These are phyloP conservation scores for Pseudochirops corinnae DNA, from an alignment of 2,797 vertebrate genomes.

Conservation along the genomic window DNA sequence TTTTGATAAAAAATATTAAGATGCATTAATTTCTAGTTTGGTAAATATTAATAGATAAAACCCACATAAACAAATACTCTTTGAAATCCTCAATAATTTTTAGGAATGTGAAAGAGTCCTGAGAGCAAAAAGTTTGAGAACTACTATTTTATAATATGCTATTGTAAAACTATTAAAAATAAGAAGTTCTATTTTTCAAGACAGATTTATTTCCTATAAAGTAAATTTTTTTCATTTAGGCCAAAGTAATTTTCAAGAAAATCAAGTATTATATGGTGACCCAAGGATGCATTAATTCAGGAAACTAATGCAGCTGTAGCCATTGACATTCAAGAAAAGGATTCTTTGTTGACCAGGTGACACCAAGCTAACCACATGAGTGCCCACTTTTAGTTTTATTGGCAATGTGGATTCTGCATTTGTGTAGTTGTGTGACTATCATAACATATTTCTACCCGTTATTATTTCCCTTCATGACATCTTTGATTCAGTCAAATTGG, in stretches of 20 bases:
- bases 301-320: background rate
- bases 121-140: background rate
- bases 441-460: background rate
- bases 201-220: background rate
- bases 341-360: background rate
- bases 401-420: background rate
- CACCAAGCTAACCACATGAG: background rate
- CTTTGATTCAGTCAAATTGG: background rate
- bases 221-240: too few relatives aligned
- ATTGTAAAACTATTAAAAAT: background rate
- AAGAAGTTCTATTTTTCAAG: background rate
- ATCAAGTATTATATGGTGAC: background rate
- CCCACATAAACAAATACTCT: background rate
- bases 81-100: background rate
- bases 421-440: background rate
- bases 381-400: background rate
- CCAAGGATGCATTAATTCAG: background rate
- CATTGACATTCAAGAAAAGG: background rate
- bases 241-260: background rate
- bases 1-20: background rate
- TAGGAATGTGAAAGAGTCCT: background rate
- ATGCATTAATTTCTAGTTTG: background rate
- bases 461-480: background rate
- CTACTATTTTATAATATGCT: background rate
- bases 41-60: background rate